Conservation (phyloP, 30 jellyfish, hydroid and myxozoan genomes). For the Clytia hemisphaerica region DNA sequence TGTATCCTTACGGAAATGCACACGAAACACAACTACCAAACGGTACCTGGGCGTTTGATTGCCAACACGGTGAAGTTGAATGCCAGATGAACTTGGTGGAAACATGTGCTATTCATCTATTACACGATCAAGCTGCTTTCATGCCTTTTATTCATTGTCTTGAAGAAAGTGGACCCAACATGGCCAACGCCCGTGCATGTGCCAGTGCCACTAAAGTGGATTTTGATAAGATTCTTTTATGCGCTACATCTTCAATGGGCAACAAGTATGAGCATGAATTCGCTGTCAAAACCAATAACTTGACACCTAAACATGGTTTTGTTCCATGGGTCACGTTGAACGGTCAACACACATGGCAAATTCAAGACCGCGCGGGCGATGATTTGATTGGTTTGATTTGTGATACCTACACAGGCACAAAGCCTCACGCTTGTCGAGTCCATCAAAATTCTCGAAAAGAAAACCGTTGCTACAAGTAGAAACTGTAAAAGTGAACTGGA, state of each 20-base stretch:
- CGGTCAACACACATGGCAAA: neutral
- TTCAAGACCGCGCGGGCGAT: slow-evolving; percentile 1
- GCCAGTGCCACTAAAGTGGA: neutral
- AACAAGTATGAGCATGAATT: neutral
- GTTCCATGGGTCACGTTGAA: neutral
- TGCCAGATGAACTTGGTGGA: neutral
- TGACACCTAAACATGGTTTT: neutral
- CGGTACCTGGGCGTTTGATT: neutral
- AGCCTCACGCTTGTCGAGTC: slow-evolving; percentile 5
- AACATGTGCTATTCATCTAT: neutral
- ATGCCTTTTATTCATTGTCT: neutral
- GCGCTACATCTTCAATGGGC: too few relatives aligned
- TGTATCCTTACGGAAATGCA: slow-evolving; percentile 5
- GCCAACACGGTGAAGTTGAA: slow-evolving; percentile 10
- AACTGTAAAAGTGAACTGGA: too few relatives aligned
- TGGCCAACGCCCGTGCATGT: neutral
- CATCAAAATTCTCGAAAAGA: too few relatives aligned
- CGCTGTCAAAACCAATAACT: neutral
- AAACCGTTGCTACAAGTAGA: too few relatives aligned
- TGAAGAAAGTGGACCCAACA: neutral
- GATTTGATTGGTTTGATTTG: neutral
- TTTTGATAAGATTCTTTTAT: too few relatives aligned
- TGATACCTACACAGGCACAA: slow-evolving; percentile 7
- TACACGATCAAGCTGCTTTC: neutral
- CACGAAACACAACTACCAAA: neutral